A percentile compares a stretch with the other conserved stretches of the same genome.
These are phyloP conservation scores for Agrotis ipsilon DNA, from an alignment of 2,888 invertebrate genomes.

Conservation along the genomic window DNA sequence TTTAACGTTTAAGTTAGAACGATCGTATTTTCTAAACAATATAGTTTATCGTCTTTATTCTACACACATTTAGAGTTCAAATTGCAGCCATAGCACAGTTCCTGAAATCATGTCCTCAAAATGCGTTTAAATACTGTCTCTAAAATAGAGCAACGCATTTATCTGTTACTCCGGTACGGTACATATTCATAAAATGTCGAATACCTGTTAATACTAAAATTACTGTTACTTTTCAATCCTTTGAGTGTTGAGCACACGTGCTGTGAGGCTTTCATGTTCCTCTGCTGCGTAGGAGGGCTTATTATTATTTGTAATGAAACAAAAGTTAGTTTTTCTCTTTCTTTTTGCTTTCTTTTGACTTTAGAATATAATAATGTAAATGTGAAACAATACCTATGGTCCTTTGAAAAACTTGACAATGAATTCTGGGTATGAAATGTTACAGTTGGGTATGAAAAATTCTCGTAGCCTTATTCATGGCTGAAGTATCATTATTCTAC, in stretches of 20 bases:
- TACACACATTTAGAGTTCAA: background rate
- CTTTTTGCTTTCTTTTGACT: conserved; percentile 16
- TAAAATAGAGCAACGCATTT: background rate
- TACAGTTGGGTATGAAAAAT: background rate
- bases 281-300: conserved; percentile 24
- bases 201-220: conserved; percentile 26
- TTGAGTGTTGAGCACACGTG: conserved; percentile 40
- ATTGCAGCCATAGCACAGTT: background rate
- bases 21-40: background rate
- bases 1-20: background rate
- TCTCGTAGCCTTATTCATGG: background rate
- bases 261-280: conserved; percentile 35
- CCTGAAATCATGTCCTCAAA: background rate
- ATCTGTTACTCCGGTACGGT: too few relatives aligned
- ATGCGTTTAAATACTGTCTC: background rate
- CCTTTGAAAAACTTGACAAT: background rate
- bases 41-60: background rate
- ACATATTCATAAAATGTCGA: background rate
- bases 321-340: conserved; percentile 33
- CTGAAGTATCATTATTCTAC: too few relatives aligned
- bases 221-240: conserved; percentile 40
- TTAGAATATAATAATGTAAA: background rate
- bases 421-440: background rate
- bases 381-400: background rate
- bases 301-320: conserved; percentile 34